Percentiles rank a stretch among this genome's conserved stretches.
Conservation (phyloP, 2,113 vertebrate genomes). For the Myrmophylax atrothorax region DNA sequence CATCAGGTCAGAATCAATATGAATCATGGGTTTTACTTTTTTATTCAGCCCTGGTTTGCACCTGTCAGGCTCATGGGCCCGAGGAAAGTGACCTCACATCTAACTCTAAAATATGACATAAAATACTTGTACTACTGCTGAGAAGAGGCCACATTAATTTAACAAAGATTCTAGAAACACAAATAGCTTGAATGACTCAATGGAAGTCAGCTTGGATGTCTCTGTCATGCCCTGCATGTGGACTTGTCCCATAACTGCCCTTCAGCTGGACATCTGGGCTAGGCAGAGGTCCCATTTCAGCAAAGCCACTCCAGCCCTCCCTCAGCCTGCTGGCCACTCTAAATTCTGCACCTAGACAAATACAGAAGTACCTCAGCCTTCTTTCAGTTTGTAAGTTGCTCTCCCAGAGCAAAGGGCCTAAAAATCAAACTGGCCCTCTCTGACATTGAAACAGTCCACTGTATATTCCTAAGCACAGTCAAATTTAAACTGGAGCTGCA, state of each 20-base stretch:
- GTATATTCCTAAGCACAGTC: neutral
- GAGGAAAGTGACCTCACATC: neutral
- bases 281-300: neutral
- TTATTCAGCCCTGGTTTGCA: neutral
- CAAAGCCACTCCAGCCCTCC: neutral
- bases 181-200: neutral
- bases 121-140: neutral
- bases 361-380: neutral
- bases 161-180: neutral
- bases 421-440: neutral
- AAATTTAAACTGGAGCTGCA: neutral
- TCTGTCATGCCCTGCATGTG: neutral
- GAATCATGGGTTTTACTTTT: neutral
- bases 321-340: neutral
- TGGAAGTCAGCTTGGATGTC: neutral
- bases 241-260: neutral
- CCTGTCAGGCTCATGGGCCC: neutral
- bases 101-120: neutral
- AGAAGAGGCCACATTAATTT: neutral
- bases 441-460: neutral
- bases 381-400: neutral
- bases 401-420: neutral
- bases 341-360: neutral
- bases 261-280: neutral
- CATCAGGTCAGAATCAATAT: rapidly evolving